Percentiles rank a stretch among this genome's conserved stretches.
Evolutionary conservation across 2,113 vertebrate species (phyloP).

Genomic region (Dicentrarchus labrax): DNA sequence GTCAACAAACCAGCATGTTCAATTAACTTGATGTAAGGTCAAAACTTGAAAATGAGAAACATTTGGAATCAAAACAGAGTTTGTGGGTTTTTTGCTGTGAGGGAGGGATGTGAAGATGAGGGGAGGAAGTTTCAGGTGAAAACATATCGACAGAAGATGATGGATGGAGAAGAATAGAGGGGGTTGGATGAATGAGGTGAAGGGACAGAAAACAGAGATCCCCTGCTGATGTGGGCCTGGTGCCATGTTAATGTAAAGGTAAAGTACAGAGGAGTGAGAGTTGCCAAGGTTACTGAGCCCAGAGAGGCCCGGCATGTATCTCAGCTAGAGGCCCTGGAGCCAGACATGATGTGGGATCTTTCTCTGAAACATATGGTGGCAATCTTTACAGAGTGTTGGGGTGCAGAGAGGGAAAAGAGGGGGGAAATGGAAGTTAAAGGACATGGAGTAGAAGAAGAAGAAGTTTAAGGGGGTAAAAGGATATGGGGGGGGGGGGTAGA

Average conservation of each 20-base stretch:
- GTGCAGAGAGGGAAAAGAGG: slow-evolving; percentile 26
- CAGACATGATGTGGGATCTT: slow-evolving; percentile 44
- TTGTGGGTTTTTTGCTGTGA: background rate
- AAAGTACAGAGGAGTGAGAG: slow-evolving; percentile 30
- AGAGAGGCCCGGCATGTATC: slow-evolving; percentile 51
- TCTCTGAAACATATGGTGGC: slow-evolving; percentile 73
- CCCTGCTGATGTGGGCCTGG: background rate
- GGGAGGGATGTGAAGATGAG: background rate
- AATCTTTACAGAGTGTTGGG: slow-evolving; percentile 64
- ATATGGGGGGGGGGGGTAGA: slow-evolving; percentile 25
- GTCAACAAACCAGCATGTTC: slow-evolving; percentile 23
- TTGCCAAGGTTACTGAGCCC: slow-evolving; percentile 41
- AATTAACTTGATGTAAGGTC: slow-evolving; percentile 36
- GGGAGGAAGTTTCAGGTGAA: slow-evolving; percentile 17
- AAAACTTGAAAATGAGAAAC: slow-evolving; percentile 40
- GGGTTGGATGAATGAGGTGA: slow-evolving; percentile 35
- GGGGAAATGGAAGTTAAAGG: slow-evolving; percentile 17
- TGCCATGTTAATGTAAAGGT: slow-evolving; percentile 58
- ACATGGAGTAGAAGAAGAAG: slow-evolving; percentile 34
- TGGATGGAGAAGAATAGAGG: background rate
- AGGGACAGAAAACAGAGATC: slow-evolving; percentile 57
- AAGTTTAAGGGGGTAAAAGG: slow-evolving; percentile 36
- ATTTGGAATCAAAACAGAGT: slow-evolving; percentile 23
- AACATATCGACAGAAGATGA: background rate
- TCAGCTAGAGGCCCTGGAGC: slow-evolving; percentile 46